Evolutionary conservation across 2,113 vertebrate genomes (phyloP), one percentile per base, ranked within the genome.

Genomic region (Nanorana parkeri): DNA sequence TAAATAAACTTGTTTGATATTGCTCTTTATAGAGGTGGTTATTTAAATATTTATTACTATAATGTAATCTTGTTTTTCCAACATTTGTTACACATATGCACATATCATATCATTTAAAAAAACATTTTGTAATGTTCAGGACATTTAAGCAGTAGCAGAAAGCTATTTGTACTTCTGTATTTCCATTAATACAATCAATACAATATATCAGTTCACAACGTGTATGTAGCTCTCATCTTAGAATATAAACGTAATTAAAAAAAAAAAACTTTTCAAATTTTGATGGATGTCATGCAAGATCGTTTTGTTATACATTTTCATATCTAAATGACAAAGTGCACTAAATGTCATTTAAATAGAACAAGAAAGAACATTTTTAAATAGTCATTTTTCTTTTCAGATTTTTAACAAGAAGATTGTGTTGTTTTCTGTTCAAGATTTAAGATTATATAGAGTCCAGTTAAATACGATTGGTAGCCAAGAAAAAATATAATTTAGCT

Each of bases 401-500:
- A 47, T 21, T n/a, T 23, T n/a, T 36, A 36, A 36, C 32, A 36
- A 36, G 32, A 36, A 36, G 32, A 4, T 36, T 36, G 32, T 36
- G 32, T 36, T 5, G 4, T 2, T 36, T 36, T 36, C 32, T 36
- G 5, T 36, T 36, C 32, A 20, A 67, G 3, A 54, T 41, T 29
- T 3, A 11, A 19, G 8, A 23, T 52, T 32, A 16, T 23, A 16
- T 17, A 67, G 16, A 58, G 61, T 68, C 23, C 52, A 58, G 61
- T 82, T 67, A 74, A 82, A 82, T 82, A 73, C 16, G 36, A 74
- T 67, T 56, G 26, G 20, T 75, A 75, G 68, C 28, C 28, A 60
- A 60, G 72, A 58, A 60, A 32, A 76, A 83, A 68, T 83, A 83
- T 83, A 83, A 83, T 58, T 83, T 83, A 83, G 29, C 29, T 52